Evolutionary conservation across 2,113 vertebrate genomes (phyloP).

Genomic region (Pseudorasbora parva): DNA sequence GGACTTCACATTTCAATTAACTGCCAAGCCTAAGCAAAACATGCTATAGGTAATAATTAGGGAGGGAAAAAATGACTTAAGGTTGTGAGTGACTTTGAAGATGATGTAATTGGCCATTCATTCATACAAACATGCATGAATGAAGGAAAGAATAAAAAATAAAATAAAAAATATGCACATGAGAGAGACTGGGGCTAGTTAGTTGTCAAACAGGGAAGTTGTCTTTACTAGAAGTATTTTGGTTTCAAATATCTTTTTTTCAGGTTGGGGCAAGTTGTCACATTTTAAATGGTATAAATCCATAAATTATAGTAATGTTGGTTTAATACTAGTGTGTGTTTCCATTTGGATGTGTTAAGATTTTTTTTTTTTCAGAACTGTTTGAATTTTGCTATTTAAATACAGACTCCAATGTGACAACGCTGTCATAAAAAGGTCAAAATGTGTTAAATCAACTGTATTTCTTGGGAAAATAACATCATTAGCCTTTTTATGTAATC

Average conservation of each 20-base stretch:
- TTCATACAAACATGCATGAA: neutral
- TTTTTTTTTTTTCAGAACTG: neutral
- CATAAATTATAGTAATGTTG: neutral
- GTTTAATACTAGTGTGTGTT: neutral
- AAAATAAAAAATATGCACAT: neutral
- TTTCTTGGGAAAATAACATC: neutral
- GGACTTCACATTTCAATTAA: conserved; percentile 39
- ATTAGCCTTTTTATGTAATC: neutral
- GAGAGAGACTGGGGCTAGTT: neutral
- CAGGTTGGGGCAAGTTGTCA: neutral
- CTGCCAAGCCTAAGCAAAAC: neutral
- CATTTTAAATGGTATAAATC: neutral
- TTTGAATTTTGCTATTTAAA: neutral
- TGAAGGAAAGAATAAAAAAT: neutral
- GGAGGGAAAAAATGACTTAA: neutral
- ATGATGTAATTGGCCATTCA: neutral
- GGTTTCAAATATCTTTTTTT: neutral
- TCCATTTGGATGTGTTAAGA: neutral
- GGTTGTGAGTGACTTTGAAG: neutral
- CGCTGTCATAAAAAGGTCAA: neutral
- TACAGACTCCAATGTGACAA: neutral
- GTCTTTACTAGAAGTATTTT: neutral
- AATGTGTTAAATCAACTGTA: neutral
- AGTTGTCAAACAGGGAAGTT: neutral
- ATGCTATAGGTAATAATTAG: conserved; percentile 1